These are phyloP conservation scores for Syngnathoides biaculeatus DNA, from an alignment of 2,113 vertebrate species.

Conservation along the genomic window DNA sequence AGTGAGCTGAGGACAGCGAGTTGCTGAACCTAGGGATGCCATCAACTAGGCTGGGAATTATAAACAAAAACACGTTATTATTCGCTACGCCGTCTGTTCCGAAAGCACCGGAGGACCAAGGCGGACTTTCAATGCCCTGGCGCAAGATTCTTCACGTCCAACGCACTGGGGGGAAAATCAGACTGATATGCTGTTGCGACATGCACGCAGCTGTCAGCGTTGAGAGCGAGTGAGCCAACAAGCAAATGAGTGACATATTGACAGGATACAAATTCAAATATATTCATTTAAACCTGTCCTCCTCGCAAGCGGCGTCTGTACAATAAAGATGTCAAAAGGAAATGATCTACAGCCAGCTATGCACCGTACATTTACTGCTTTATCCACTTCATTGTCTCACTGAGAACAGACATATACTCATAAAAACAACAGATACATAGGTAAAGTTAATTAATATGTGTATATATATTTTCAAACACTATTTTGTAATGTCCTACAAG, in stretches of 20 bases:
- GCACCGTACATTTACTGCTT: background rate
- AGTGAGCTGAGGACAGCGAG: slow-evolving; percentile 8
- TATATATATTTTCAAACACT: too few species aligned
- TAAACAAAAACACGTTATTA: slow-evolving; percentile 1
- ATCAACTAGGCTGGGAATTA: background rate
- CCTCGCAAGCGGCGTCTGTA: background rate
- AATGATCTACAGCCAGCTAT: background rate
- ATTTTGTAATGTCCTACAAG: too few species aligned
- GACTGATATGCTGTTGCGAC: background rate
- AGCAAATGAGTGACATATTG: background rate
- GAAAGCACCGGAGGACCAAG: background rate
- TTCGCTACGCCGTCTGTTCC: background rate
- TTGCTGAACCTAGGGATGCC: background rate
- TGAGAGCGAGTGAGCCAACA: background rate
- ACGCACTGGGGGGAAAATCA: background rate
- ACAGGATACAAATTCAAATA: background rate
- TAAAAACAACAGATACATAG: too few species aligned
- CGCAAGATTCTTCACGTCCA: background rate
- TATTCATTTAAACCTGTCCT: background rate
- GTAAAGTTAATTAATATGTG: too few species aligned
- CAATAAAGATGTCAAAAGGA: background rate
- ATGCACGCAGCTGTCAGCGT: background rate
- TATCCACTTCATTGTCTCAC: background rate
- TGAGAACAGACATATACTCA: too few species aligned
- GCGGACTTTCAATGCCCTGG: background rate